Evolutionary conservation across 2,113 vertebrate species (phyloP), one percentile per base, ranked within the genome.

Genomic region (Brevimyrus niger): DNA sequence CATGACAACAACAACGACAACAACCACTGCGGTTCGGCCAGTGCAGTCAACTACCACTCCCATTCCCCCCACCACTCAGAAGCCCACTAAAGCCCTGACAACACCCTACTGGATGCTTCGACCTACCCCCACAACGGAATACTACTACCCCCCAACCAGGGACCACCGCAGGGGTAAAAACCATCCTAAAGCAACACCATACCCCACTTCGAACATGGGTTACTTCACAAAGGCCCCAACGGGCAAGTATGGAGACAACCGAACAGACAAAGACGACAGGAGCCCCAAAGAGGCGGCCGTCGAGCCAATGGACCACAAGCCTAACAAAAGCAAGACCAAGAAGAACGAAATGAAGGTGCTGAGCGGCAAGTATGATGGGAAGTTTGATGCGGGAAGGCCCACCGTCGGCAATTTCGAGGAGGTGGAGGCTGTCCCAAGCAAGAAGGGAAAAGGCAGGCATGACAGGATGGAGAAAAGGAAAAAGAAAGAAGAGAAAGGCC

Each of bases 331-430:
- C 87, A 98, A 97, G 86, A 97, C 96, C 94, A 98, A 95, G 94
- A 99, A 97, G 92, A 93, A 90, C 0, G 95, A 95, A 27, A 96
- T 94, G 89, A 96, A 96, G 94, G 95, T 96, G 91, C 90, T 98
- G 76, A 98, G 92, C 50, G 98, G 97, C 17, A 96, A 97, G 89
- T 97, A 98, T 0, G 97, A 98, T 91, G 97, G 97, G 80, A 98
- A 96, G 91, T 95, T 96, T 2, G 96, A 97, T 23, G 91, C 90
- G 0, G 94, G 95, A 89, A 94, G 91, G 89, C 95, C 97, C 0
- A 95, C 96, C 0, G 91, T 90, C 27, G 90, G 93, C 2, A 94
- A 95, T 86, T 94, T 95, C 11, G 97, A 96, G 0, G 96, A 96
- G 23, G 48, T 92, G 0, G 95, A 94, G 84, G 92, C 92, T 38